Evolutionary conservation across 2,888 invertebrate genomes (phyloP).

Genomic region (Agrotis puta): DNA sequence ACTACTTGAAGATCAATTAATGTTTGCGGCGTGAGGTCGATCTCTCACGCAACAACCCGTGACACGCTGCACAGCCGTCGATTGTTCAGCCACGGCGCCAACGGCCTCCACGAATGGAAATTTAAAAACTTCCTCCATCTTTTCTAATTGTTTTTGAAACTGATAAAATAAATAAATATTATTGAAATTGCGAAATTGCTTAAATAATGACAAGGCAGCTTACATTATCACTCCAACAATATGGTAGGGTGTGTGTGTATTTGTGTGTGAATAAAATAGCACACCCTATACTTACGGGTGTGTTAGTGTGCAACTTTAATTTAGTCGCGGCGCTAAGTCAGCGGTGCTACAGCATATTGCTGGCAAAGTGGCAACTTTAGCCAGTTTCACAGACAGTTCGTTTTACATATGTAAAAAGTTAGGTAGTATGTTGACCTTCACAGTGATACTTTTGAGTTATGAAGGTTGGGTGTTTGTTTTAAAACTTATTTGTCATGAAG

Average conservation of each 20-base stretch:
- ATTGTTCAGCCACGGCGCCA: too few relatives aligned
- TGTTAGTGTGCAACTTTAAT: constrained; percentile 51
- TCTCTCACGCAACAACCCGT: too few relatives aligned
- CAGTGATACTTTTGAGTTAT: constrained; percentile 39
- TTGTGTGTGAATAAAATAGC: neutral
- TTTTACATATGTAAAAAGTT: constrained; percentile 47
- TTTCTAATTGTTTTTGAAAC: too few relatives aligned
- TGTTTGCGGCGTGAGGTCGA: too few relatives aligned
- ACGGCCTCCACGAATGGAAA: too few relatives aligned
- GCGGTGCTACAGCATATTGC: constrained; percentile 38
- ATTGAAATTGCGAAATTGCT: neutral
- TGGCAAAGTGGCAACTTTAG: constrained; percentile 42
- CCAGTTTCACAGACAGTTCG: constrained; percentile 35
- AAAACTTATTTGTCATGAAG: constrained; percentile 31
- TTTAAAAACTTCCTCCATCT: too few relatives aligned
- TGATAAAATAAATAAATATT: neutral
- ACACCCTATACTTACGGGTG: neutral
- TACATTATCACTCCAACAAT: neutral
- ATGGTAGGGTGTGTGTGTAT: constrained; percentile 1
- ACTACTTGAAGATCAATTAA: too few relatives aligned
- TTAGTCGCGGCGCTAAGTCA: constrained; percentile 46
- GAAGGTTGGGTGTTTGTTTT: constrained; percentile 11
- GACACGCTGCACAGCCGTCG: too few relatives aligned
- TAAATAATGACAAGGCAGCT: neutral
- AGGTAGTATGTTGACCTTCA: constrained; percentile 44